Base-by-base conservation (phyloP, 2,797 vertebrate genomes). In the Melanotaenia trifasciata region DNA sequence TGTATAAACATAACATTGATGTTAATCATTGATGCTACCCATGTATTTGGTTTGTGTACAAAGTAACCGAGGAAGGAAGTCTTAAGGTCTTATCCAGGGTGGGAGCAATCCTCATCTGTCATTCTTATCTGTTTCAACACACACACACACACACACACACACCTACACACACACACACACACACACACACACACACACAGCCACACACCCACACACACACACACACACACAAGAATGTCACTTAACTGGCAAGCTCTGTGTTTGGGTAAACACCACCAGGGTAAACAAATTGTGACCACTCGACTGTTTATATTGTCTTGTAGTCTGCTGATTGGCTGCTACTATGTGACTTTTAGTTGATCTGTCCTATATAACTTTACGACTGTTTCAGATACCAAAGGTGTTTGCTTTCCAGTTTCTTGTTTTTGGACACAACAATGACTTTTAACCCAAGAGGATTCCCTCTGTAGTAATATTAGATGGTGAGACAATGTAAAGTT, bases 191-290 rank as follows among this genome's bases (percentile, higher is more conserved):
- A 83, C 38, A 74, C 20, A 67, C 35, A 69, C 58, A 58, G n/a
- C n/a, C 66, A 43, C 38, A 40, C 35, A 50, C 45, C 20, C 43
- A 45, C 43, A 45, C 38, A 40, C 35, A 45, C 43, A 50, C 13
- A 65, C 38, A 74, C 20, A 67, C 35, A 69, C 58, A 58, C 66
- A 83, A 72, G 79, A 88, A 72, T 79, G 80, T 58, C 10, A 73
- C 65, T 65, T 57, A 73, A 45, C 51, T 67, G 64, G 87, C 60
- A 64, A 74, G 67, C 58, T 65, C 74, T 87, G 74, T 88, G 81
- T 90, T 90, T 90, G 77, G 70, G 70, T 77, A 79, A 90, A 89
- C 81, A 68, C 75, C 58, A 28, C 62, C 45, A 79, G 69, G 72
- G 32, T 82, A 83, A 81, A 76, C 80, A 84, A 20, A 40, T 36